Evolutionary conservation across 2,797 vertebrate species (phyloP), one percentile per base, ranked within the genome.

Genomic region (Neostethus bicornis): DNA sequence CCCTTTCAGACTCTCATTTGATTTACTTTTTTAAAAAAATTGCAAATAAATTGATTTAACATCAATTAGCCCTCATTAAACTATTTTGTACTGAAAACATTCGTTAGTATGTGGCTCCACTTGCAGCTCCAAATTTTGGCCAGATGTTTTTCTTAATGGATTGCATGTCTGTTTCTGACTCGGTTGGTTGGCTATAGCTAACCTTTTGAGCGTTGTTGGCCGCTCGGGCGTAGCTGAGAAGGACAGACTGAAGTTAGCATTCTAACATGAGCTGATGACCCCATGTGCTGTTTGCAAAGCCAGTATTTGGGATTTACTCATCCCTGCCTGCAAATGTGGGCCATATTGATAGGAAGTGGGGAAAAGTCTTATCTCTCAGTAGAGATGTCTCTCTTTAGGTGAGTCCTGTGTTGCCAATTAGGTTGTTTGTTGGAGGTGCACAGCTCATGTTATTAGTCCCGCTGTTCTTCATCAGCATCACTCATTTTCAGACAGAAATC

Each of bases 381-480:
- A 51, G 38, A 52, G 29, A 23, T 39, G 19, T 14, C 9, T 43
- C 11, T 35, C 35, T 38, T 56, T 35, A 48, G 35, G 66, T 53
- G 37, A 67, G 28, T 61, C 16, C 59, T 51, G 29, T 55, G n/a
- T 21, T 32, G 39, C 34, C 35, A 48, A 23, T 54, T 14, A 31
- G 47, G 48, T 29, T 10, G 16, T 71, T 51, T 60, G 52, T 20
- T 21, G 14, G 24, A 55, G 45, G 53, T 64, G n/a, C 53, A 51
- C 47, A 35, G 35, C 57, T 31, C 47, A 55, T 61, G 51, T 61
- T 70, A 74, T 79, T 55, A 61, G 68, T 74, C 56, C 62, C 32
- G 42, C 60, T 55, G 57, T 66, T 46, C 26, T 47, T 57, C 67
- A 58, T 61, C 60, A 58, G 60, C 53, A 58, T 74, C 55, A 44